phyloP scores from a whole-genome alignment of 2,113 vertebrate species.

The Hydropotes inermis region DNA sequence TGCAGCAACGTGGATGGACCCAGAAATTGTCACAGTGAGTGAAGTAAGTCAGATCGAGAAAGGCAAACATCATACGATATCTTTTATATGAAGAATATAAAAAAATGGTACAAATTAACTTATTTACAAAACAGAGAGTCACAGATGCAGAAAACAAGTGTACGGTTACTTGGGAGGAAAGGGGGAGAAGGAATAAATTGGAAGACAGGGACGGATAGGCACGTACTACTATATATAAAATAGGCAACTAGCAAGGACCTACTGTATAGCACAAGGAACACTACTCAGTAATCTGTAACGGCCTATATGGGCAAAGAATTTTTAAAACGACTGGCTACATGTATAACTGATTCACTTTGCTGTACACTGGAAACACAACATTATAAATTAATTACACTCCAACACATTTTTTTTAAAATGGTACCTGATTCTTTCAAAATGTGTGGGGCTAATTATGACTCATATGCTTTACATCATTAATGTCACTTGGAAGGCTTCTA shows the following conservation, averaged over 20 bases:
- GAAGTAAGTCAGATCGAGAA: not conserved
- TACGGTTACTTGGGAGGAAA: not conserved
- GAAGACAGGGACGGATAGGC: not conserved
- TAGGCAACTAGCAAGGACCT: not conserved
- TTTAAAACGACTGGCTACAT: not conserved
- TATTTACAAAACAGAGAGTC: not conserved
- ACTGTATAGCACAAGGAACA: not conserved
- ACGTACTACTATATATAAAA: not conserved
- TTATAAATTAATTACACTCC: not conserved
- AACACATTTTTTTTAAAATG: not conserved
- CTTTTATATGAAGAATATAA: not conserved
- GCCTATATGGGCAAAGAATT: not conserved
- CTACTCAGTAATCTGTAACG: not conserved
- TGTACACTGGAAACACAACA: not conserved
- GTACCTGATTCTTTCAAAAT: not conserved
- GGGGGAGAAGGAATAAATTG: rapidly evolving
- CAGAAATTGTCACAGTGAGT: not conserved
- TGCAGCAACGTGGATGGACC: not conserved
- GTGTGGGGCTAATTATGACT: not conserved
- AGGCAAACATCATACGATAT: not conserved
- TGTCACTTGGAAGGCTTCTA: not conserved
- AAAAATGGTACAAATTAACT: not conserved
- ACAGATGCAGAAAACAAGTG: not conserved
- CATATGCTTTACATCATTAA: not conserved
- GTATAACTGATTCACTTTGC: not conserved